Conservation (phyloP, 1,140 invertebrate species). For the Subanguina moxae region DNA sequence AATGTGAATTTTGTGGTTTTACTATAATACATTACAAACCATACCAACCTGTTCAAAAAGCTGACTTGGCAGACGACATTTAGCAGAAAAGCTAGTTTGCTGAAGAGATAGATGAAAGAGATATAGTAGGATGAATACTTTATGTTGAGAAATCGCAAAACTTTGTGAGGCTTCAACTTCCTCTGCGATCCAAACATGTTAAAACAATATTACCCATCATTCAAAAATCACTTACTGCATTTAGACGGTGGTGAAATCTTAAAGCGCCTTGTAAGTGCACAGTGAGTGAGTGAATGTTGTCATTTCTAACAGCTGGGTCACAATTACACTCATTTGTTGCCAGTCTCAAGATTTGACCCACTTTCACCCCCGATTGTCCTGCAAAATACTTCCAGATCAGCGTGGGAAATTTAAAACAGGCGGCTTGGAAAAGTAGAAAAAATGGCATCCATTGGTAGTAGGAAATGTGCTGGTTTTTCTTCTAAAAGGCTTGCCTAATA, state of each 20-base stretch:
- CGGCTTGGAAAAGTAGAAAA: constrained; percentile 60
- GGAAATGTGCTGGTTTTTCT: constrained; percentile 33
- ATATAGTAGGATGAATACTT: constrained; percentile 57
- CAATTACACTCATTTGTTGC: constrained; percentile 49
- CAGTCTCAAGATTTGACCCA: constrained; percentile 53
- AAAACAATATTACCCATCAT: not conserved
- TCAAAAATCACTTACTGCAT: constrained; percentile 28
- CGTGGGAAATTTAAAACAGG: constrained; percentile 60
- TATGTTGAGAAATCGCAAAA: constrained; percentile 53
- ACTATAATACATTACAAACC: no score
- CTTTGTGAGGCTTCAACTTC: constrained; percentile 49
- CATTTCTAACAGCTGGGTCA: constrained; percentile 45
- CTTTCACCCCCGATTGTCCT: constrained; percentile 56
- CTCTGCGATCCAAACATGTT: constrained; percentile 27
- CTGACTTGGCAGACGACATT: constrained; percentile 44
- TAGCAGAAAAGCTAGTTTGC: constrained; percentile 51
- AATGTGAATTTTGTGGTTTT: not conserved
- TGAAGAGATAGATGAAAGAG: constrained; percentile 50
- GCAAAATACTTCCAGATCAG: constrained; percentile 61
- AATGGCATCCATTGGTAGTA: constrained; percentile 64
- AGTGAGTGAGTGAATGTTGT: constrained; percentile 48
- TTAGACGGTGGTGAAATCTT: constrained; percentile 48
- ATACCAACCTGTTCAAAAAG: constrained; percentile 39
- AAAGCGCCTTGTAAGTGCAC: constrained; percentile 51
- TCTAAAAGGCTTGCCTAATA: no score